Evolutionary conservation across 2,797 vertebrate genomes (phyloP).

Genomic region (Onychomys arenicola): DNA sequence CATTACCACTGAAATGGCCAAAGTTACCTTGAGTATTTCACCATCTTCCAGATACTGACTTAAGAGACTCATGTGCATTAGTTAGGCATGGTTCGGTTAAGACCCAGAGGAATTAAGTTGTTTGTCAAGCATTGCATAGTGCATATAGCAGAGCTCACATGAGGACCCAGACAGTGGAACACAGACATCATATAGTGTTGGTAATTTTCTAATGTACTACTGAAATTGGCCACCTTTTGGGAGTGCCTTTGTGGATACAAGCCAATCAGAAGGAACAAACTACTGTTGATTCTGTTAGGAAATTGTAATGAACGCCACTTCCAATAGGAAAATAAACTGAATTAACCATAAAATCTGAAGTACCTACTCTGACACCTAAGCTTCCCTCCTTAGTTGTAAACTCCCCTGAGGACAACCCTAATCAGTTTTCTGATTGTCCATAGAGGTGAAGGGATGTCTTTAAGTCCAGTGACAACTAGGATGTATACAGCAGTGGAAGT

Average conservation of each 20-base stretch:
- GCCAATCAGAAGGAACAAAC: not conserved
- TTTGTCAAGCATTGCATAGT: not conserved
- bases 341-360: constrained; percentile 15
- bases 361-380: constrained; percentile 37
- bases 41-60: not conserved
- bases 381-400: constrained; percentile 58
- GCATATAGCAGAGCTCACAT: not conserved
- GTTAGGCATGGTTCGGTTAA: not conserved
- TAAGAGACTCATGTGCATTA: not conserved
- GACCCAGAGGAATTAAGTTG: not conserved
- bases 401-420: not conserved
- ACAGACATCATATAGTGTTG: not conserved
- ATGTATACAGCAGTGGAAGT: constrained; percentile 69
- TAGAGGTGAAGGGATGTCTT: constrained; percentile 69
- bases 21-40: not conserved
- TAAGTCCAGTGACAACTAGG: constrained; percentile 64
- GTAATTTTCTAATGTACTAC: not conserved
- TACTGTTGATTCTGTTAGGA: constrained; percentile 1
- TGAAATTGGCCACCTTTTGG: not conserved
- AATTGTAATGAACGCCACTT: constrained; percentile 67
- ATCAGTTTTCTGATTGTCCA: constrained; percentile 55
- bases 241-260: constrained; percentile 20
- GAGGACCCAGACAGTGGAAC: not conserved
- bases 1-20: not conserved
- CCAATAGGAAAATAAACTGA: constrained; percentile 42